Evolutionary conservation across 2,113 vertebrate genomes (phyloP).

Genomic region (Hirundichthys speculiger): DNA sequence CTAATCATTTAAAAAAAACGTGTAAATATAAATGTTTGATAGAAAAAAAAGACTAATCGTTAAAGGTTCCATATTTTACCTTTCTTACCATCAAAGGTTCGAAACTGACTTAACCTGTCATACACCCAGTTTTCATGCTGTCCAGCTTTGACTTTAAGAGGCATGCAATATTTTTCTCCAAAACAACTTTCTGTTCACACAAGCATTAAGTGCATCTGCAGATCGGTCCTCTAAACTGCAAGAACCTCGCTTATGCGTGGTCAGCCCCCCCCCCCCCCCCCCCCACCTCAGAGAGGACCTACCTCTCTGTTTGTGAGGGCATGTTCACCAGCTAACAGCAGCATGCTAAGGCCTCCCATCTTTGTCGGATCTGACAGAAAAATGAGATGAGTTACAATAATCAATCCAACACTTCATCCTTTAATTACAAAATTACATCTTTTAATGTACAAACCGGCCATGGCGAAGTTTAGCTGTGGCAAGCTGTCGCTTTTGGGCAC

Average conservation of each 20-base stretch:
- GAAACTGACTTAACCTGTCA: no score
- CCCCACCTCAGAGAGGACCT: no score
- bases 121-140: no score
- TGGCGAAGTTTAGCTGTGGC: conserved; percentile 96
- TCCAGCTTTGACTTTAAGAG: no score
- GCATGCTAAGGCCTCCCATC: conserved; percentile 98
- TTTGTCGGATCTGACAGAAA: conserved; percentile 90
- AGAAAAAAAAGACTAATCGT: neutral
- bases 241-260: no score
- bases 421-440: neutral
- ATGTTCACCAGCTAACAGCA: conserved; percentile 95
- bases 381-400: conserved; percentile 19
- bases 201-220: no score
- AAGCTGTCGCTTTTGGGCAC: conserved; percentile 87
- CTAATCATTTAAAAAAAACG: neutral
- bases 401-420: neutral
- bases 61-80: no score
- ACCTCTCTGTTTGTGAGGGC: conserved; percentile 96
- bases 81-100: no score
- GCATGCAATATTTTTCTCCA: no score
- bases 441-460: conserved; percentile 88
- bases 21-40: neutral
- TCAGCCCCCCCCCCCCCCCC: no score
- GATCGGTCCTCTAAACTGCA: no score
- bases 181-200: no score